Evolutionary conservation across 2,888 invertebrate species (phyloP).

Genomic region (Brenthis ino): DNA sequence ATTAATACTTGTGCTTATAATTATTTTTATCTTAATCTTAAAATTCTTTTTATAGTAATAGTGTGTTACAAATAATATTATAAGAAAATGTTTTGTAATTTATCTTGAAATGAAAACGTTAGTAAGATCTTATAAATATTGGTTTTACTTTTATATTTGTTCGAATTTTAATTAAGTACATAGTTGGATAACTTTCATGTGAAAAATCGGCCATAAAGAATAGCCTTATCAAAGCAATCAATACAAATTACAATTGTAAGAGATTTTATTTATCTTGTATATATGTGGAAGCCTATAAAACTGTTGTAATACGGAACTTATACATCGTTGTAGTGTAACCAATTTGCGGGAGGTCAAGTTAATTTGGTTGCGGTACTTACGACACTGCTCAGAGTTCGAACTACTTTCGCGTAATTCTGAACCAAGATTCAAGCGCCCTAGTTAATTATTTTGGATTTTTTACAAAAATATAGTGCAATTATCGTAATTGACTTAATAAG

Average conservation of each 20-base stretch:
- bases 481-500: background rate
- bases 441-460: constrained; percentile 12
- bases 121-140: too few relatives aligned
- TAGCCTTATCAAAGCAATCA: background rate
- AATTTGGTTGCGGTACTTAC: constrained; percentile 66
- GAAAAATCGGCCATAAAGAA: background rate
- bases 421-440: constrained; percentile 37
- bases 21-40: too few relatives aligned
- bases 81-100: too few relatives aligned
- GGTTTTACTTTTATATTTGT: too few relatives aligned
- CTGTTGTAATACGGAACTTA: constrained; percentile 21
- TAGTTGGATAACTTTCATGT: too few relatives aligned
- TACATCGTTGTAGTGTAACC: constrained; percentile 38
- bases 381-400: constrained; percentile 78
- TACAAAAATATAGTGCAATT: background rate
- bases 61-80: too few relatives aligned
- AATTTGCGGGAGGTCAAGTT: constrained; percentile 60
- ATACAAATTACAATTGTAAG: background rate
- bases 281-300: constrained; percentile 38
- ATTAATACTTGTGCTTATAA: too few relatives aligned
- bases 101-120: too few relatives aligned
- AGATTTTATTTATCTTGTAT: constrained; percentile 17
- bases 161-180: too few relatives aligned
- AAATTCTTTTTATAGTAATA: too few relatives aligned
- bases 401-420: constrained; percentile 79